Base-by-base conservation (phyloP, 2,797 vertebrate genomes). In the Trachurus trachurus region DNA sequence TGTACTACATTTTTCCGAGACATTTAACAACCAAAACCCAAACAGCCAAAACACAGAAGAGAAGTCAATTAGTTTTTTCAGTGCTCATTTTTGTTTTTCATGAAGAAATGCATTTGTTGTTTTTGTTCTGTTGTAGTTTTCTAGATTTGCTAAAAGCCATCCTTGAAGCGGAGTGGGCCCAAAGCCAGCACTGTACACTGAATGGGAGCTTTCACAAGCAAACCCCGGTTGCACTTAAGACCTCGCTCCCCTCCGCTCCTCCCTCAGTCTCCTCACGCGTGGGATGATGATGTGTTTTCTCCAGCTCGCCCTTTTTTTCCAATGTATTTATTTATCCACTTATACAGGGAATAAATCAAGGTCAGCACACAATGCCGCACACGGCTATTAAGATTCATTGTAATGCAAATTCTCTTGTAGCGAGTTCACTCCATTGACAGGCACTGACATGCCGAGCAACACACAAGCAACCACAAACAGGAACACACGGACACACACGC, bases 351-450 rank as follows among this genome's bases (percentile, higher is more conserved):
- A 92, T 93, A 90, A 94, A 94, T 95, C 93, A 95, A 95, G 94
- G 94, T 95, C 95, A 95, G 92, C 85, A 92, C 87, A 90, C 80
- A 89, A 82, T 76, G 80, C 87, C 26, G 82, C 86, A 85, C 87
- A 81, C 77, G 64, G 92, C 93, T 93, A 93, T 94, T 94, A 93
- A 93, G 92, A 94, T 95, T 94, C 93, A 95, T 94, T 89, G 91
- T 92, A 85, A 95, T 96, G 94, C 93, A 95, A 94, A 95, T 95
- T 88, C 87, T 60, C 67, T 76, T 73, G 84, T 81, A 83, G 85
- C 52, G 34, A 76, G 70, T 49, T 80, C 80, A 11, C 72, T 16
- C 8, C 86, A 75, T 86, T 95, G 95, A 95, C 95, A 95, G 95
- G 76, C 81, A 70, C 92, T 94, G 93, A 94, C 94, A 94, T 63